These are phyloP conservation scores for Helobdella robusta DNA, from an alignment of 2,888 invertebrate species.

Conservation along the genomic window DNA sequence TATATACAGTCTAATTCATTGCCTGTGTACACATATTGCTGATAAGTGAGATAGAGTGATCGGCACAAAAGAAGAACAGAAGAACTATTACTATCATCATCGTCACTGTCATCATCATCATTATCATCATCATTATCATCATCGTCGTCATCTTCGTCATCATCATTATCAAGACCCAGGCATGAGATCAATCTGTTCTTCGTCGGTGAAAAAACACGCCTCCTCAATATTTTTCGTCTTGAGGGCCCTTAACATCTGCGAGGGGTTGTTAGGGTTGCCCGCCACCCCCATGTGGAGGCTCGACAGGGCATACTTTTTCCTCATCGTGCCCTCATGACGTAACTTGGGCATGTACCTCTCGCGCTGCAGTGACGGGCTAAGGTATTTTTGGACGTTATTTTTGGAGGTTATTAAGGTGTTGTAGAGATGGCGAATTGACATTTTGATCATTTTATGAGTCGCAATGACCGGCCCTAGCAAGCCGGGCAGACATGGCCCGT, in stretches of 20 bases:
- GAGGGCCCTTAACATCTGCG: neutral
- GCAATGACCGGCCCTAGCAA: too few relatives aligned
- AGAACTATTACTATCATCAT: too few relatives aligned
- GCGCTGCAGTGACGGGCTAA: constrained; percentile 26
- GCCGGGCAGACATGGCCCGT: too few relatives aligned
- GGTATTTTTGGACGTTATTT: neutral
- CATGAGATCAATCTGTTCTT: constrained; percentile 25
- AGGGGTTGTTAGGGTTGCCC: neutral
- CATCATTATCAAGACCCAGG: constrained; percentile 24
- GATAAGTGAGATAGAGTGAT: too few relatives aligned
- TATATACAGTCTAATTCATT: too few relatives aligned
- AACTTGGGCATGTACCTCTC: constrained; percentile 28
- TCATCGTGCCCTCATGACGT: neutral
- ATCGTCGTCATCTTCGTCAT: neutral
- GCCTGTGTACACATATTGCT: too few relatives aligned
- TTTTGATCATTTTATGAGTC: too few relatives aligned
- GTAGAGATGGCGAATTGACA: too few relatives aligned
- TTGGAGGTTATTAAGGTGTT: too few relatives aligned
- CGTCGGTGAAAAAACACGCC: constrained; percentile 13
- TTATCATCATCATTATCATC: neutral
- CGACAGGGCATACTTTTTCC: neutral
- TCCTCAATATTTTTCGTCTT: constrained; percentile 12
- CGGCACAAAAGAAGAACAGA: too few relatives aligned
- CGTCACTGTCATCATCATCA: neutral
- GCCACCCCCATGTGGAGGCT: neutral